phyloP scores from a whole-genome alignment of 1,140 invertebrate species.

The Ditylenchus dipsaci region DNA sequence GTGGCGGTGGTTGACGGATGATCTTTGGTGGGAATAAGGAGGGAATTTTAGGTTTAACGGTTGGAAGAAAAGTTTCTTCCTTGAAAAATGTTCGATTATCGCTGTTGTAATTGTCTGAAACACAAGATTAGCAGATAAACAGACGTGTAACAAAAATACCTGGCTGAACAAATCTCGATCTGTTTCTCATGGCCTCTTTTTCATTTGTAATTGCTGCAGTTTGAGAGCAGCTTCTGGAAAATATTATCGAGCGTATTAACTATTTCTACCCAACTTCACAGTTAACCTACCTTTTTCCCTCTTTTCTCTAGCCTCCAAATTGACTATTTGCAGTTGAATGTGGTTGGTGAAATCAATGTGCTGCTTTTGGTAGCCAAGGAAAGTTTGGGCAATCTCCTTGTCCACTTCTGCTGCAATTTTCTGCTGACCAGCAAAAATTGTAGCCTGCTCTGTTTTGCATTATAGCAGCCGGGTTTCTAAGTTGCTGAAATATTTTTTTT shows the following conservation, averaged over 20 bases:
- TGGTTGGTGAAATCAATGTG: conserved; percentile 38
- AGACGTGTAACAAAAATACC: too few species aligned
- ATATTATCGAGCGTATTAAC: too few species aligned
- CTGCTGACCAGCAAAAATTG: conserved; percentile 28
- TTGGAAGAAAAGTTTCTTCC: too few species aligned
- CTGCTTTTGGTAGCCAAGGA: conserved; percentile 24
- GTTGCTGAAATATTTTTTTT: conserved; percentile 32
- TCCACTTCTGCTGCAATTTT: conserved; percentile 36
- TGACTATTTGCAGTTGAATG: conserved; percentile 29
- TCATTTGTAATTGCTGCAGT: too few species aligned
- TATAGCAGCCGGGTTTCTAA: conserved; percentile 31
- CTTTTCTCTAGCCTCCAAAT: conserved; percentile 30
- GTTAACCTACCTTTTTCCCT: conserved; percentile 4
- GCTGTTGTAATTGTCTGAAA: too few species aligned
- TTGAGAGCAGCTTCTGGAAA: too few species aligned
- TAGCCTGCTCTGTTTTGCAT: conserved; percentile 31
- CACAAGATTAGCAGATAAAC: too few species aligned
- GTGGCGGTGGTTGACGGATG: neutral
- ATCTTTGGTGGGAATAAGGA: neutral
- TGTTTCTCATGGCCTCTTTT: too few species aligned
- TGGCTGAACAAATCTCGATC: too few species aligned
- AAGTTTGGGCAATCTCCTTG: conserved; percentile 29
- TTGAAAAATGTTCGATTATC: neutral
- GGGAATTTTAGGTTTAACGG: neutral
- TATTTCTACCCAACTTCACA: neutral